A percentile compares a stretch with the other conserved stretches of the same genome.
Evolutionary conservation across 1,140 invertebrate genomes (phyloP).

Genomic region (Halictus rubicundus): DNA sequence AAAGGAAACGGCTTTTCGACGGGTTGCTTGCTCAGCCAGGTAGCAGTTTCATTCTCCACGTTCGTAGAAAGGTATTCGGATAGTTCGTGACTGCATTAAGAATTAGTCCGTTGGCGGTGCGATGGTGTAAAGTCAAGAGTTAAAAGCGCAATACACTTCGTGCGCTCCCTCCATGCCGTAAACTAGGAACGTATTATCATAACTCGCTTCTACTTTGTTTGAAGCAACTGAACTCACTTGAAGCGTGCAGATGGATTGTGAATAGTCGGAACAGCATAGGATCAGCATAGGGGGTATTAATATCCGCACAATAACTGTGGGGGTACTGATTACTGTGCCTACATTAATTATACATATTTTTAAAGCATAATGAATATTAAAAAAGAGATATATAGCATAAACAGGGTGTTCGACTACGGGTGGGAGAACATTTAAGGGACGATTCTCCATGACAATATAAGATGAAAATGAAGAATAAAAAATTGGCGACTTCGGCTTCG

Average conservation of each 20-base stretch:
- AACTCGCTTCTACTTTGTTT: background rate
- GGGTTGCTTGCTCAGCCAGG: background rate
- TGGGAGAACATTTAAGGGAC: too few relatives aligned
- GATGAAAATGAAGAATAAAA: too few relatives aligned
- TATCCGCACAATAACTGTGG: too few relatives aligned
- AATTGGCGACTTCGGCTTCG: too few relatives aligned
- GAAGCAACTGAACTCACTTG: background rate
- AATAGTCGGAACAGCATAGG: background rate
- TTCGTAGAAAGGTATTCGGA: conserved; percentile 13
- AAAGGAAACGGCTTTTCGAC: conserved; percentile 25
- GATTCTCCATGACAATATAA: too few relatives aligned
- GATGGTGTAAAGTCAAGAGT: conserved; percentile 1
- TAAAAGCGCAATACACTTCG: background rate
- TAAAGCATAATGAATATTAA: too few relatives aligned
- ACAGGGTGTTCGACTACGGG: too few relatives aligned
- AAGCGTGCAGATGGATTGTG: background rate
- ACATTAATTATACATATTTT: too few relatives aligned
- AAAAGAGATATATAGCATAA: too few relatives aligned
- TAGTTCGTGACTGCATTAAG: conserved; percentile 41
- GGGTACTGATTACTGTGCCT: too few relatives aligned
- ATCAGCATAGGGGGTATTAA: too few relatives aligned
- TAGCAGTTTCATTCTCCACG: conserved; percentile 35
- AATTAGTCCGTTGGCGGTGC: conserved; percentile 4
- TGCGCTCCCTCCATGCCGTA: background rate
- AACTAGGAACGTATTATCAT: background rate